These are phyloP conservation scores for Thaumatotibia leucotreta DNA, from an alignment of 1,140 invertebrate species.

Conservation along the genomic window DNA sequence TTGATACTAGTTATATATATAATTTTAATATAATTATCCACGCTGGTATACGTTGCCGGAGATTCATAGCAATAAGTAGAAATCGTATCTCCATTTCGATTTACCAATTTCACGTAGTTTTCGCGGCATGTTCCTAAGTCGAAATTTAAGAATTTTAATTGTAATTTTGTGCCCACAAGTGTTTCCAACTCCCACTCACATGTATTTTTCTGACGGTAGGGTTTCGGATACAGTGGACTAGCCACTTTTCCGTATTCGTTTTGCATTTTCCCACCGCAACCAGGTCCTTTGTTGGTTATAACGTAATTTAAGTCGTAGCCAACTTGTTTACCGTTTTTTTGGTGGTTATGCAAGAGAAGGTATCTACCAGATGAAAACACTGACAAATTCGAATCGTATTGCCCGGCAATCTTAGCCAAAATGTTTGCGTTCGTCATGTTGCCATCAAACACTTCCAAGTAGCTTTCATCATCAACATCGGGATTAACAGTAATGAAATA, in stretches of 20 bases:
- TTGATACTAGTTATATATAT: constrained; percentile 80
- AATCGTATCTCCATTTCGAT: constrained; percentile 46
- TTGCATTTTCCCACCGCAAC: constrained; percentile 88
- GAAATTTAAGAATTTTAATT: constrained; percentile 79
- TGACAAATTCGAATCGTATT: constrained; percentile 23
- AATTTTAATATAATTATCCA: constrained; percentile 77
- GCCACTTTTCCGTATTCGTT: constrained; percentile 84
- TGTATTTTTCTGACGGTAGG: constrained; percentile 77
- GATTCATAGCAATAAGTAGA: constrained; percentile 74
- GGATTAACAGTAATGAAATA: constrained; percentile 50
- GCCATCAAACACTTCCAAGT: constrained; percentile 76
- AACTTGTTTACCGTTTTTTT: constrained; percentile 29
- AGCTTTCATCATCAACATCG: constrained; percentile 35
- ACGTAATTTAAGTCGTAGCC: constrained; percentile 81
- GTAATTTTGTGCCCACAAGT: constrained; percentile 77
- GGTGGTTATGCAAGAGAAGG: constrained; percentile 76
- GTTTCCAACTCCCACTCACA: constrained; percentile 86
- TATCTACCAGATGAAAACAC: constrained; percentile 81
- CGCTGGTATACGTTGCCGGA: constrained; percentile 76
- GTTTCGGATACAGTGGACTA: constrained; percentile 86
- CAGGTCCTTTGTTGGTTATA: constrained; percentile 80
- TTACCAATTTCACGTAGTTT: constrained; percentile 80
- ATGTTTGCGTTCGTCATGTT: constrained; percentile 54
- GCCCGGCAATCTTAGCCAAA: constrained; percentile 59
- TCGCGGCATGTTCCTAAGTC: constrained; percentile 81